Percentiles rank a stretch among this genome's conserved stretches.
These are phyloP conservation scores for Trichopria drosophilae DNA, from an alignment of 2,888 invertebrate genomes.

Conservation along the genomic window DNA sequence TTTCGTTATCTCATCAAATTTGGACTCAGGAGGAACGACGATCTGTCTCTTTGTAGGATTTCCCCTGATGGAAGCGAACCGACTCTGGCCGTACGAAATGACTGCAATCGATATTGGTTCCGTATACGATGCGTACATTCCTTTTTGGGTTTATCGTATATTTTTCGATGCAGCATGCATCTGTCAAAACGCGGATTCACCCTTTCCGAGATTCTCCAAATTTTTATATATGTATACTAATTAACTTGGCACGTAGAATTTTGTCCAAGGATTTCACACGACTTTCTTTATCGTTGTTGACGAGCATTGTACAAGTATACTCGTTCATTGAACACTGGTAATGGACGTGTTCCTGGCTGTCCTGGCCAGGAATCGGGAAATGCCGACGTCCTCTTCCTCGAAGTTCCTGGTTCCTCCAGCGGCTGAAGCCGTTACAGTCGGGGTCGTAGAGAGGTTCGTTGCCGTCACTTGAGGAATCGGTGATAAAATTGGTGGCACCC, in stretches of 20 bases:
- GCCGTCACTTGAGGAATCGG: conserved; percentile 50
- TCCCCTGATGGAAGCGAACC: conserved; percentile 50
- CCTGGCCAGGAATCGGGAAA: conserved; percentile 17
- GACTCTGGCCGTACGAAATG: conserved; percentile 41
- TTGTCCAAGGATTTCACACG: too few relatives aligned
- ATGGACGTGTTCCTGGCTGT: conserved; percentile 37
- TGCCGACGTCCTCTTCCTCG: conserved; percentile 14
- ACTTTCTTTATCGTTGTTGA: too few relatives aligned
- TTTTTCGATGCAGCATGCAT: conserved; percentile 2
- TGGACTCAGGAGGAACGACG: conserved; percentile 48
- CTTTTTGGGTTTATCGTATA: too few relatives aligned
- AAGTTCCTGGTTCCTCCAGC: conserved; percentile 2
- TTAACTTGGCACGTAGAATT: too few relatives aligned
- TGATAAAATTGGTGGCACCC: conserved; percentile 51
- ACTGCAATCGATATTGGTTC: too few relatives aligned
- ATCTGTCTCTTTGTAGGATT: conserved; percentile 53
- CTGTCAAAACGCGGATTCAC: too few relatives aligned
- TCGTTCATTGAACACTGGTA: conserved; percentile 39
- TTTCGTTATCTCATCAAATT: conserved; percentile 56
- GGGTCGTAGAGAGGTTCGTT: conserved; percentile 50
- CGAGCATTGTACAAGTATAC: too few relatives aligned
- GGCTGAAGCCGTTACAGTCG: conserved; percentile 19
- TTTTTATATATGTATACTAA: too few relatives aligned
- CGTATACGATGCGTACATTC: too few relatives aligned
- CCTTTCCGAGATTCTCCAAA: conserved; percentile 1